Conservation (phyloP, 2,797 vertebrate genomes). For the Momotus momota region DNA sequence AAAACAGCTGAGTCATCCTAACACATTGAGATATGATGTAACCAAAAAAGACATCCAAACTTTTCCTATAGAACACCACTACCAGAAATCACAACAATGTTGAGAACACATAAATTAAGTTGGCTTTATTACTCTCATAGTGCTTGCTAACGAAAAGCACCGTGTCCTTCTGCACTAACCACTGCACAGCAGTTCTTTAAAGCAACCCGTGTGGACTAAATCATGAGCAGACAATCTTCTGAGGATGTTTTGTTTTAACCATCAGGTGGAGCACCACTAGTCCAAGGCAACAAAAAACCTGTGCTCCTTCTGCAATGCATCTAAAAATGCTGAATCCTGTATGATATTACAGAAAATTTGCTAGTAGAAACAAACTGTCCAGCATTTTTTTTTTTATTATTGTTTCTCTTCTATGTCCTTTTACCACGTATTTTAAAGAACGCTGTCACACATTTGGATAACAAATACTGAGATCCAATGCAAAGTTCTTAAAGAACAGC, state of each 20-base stretch:
- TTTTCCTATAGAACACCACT: background rate
- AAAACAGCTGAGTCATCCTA: background rate
- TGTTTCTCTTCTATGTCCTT: background rate
- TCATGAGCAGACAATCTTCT: accelerated
- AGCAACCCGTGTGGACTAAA: background rate
- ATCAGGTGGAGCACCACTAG: background rate
- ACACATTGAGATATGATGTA: background rate
- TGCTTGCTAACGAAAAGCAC: background rate
- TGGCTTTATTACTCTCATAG: background rate
- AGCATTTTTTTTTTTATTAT: background rate
- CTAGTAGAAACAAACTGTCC: background rate
- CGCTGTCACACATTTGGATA: background rate
- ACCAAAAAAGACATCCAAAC: background rate
- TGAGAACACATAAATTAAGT: background rate
- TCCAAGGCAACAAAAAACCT: background rate
- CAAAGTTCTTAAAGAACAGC: background rate
- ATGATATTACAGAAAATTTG: background rate
- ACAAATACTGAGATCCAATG: background rate
- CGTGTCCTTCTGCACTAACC: background rate
- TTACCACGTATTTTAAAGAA: background rate
- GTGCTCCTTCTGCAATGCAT: background rate
- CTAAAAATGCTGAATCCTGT: background rate
- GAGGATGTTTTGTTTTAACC: background rate
- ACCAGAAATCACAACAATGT: background rate
- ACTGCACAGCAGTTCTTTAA: background rate